A percentile compares a stretch with the other conserved stretches of the same genome.
phyloP scores from a whole-genome alignment of 2,797 vertebrate genomes.

The Lithobates pipiens region DNA sequence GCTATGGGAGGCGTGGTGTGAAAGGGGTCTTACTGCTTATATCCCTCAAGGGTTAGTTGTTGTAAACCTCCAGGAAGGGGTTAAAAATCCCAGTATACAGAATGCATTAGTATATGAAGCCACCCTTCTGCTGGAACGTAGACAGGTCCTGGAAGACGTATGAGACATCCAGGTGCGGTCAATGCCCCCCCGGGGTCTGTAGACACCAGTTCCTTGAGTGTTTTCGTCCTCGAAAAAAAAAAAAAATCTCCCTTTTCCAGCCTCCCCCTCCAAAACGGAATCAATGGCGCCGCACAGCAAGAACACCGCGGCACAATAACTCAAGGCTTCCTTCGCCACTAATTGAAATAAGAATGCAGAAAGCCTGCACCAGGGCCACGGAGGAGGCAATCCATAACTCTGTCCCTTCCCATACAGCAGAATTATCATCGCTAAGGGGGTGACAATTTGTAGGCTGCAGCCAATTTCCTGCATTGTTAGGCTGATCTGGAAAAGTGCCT shows the following conservation, averaged over 20 bases:
- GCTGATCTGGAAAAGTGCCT: conserved; percentile 53
- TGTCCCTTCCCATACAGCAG: conserved; percentile 50
- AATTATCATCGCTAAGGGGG: conserved; percentile 57
- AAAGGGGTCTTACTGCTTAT: no score
- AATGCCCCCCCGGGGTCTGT: conserved; percentile 4
- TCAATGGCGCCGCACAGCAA: conserved; percentile 1
- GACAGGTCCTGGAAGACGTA: conserved; percentile 23
- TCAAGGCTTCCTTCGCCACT: conserved; percentile 32
- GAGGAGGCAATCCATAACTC: conserved; percentile 50
- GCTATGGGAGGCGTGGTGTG: no score
- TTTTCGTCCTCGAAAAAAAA: conserved; percentile 18
- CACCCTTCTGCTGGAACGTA: conserved; percentile 8
- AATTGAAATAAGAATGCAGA: conserved; percentile 55
- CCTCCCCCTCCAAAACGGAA: conserved; percentile 21
- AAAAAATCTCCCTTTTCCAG: background rate
- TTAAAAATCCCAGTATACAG: conserved; percentile 9
- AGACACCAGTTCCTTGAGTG: conserved; percentile 19
- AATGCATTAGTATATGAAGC: conserved; percentile 7
- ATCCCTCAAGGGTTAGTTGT: no score
- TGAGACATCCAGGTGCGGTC: conserved; percentile 43
- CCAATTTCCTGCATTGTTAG: conserved; percentile 60
- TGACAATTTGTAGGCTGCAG: conserved; percentile 57
- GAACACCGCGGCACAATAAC: conserved; percentile 23
- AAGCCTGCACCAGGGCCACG: conserved; percentile 26
- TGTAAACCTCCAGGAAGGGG: background rate